Evolutionary conservation across 2,888 invertebrate species (phyloP), one percentile per base, ranked within the genome.

Genomic region (Micoletzkya japonica): DNA sequence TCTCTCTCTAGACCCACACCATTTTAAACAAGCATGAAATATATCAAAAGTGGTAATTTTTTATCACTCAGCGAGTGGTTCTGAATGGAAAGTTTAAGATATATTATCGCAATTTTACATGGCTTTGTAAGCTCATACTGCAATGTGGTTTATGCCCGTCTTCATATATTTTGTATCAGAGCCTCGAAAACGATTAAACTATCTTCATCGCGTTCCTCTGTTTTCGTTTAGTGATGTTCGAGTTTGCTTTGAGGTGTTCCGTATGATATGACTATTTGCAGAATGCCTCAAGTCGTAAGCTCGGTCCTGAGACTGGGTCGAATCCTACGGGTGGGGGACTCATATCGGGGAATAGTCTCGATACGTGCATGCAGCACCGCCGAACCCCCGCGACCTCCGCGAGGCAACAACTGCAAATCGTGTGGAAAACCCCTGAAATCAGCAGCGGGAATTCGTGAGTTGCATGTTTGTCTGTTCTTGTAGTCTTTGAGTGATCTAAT

Each of bases 351-450:
- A n/a, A n/a, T n/a, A n/a, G n/a, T n/a, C n/a, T n/a, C n/a, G n/a
- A n/a, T n/a, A n/a, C 28, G 36, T 14, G 20, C 37, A 49, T 52
- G 52, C 34, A 44, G 50, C 34, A 64, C 7, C 26, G n/a, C 50
- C 14, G 66, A 63, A 24, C 30, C 63, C n/a, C 63, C 63, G 24
- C 34, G 37, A 34, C 32, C 32, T 4, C 63, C 63, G 14, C 49
- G 50, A 30, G 32, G 26, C 63, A 17, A 50, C 49, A 79, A 76
- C 69, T 81, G 81, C 70, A 74, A 76, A 60, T 74, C 77, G 34
- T 82, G 82, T 71, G 79, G 78, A 2, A 80, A 80, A 50, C 80
- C 82, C 2, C 69, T 82, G 54, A 80, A 81, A 70, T 76, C 80
- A 2, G 71, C 77, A n/a, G 81, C 82, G 0, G 70, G 74, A 10